A percentile compares a stretch with the other conserved stretches of the same genome.
These are phyloP conservation scores for Sebastes umbrosus DNA, from an alignment of 2,797 vertebrate genomes.

Conservation along the genomic window DNA sequence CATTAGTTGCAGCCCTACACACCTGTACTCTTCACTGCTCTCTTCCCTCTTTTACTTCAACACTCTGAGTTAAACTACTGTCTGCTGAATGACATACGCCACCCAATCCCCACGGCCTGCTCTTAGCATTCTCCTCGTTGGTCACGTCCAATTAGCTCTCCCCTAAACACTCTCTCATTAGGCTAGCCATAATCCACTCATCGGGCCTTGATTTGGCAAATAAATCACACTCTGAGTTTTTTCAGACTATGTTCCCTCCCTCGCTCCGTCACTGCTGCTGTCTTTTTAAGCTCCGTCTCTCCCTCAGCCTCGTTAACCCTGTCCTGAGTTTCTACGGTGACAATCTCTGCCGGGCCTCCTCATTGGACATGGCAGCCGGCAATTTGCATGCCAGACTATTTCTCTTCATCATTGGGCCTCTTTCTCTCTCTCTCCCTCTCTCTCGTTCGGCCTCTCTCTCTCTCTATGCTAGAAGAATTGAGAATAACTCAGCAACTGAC, in stretches of 20 bases:
- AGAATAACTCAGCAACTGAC: constrained; percentile 84
- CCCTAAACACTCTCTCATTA: constrained; percentile 79
- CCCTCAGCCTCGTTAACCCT: constrained; percentile 76
- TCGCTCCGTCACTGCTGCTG: constrained; percentile 35
- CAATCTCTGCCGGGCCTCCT: constrained; percentile 77
- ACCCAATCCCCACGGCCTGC: constrained; percentile 50
- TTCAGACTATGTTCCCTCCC: constrained; percentile 48
- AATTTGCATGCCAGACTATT: constrained; percentile 87
- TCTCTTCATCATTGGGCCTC: constrained; percentile 84
- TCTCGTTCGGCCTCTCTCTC: constrained; percentile 47
- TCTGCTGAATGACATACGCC: constrained; percentile 54
- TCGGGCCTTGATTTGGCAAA: constrained; percentile 68
- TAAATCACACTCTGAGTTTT: constrained; percentile 78
- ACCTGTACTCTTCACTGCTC: not conserved
- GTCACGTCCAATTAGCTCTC: constrained; percentile 78
- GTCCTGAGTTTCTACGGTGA: constrained; percentile 79
- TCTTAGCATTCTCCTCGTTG: constrained; percentile 71
- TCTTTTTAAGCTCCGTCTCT: constrained; percentile 64
- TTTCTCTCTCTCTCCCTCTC: constrained; percentile 66
- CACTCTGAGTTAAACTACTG: constrained; percentile 26
- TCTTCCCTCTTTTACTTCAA: constrained; percentile 16
- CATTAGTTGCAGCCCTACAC: not conserved
- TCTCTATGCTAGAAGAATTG: constrained; percentile 80
- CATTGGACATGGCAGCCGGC: constrained; percentile 81
- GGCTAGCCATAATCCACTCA: constrained; percentile 78